A percentile compares a stretch with the other conserved stretches of the same genome.
Conservation (phyloP, 2,888 invertebrate species). For the Hirudinaria manillensis region DNA sequence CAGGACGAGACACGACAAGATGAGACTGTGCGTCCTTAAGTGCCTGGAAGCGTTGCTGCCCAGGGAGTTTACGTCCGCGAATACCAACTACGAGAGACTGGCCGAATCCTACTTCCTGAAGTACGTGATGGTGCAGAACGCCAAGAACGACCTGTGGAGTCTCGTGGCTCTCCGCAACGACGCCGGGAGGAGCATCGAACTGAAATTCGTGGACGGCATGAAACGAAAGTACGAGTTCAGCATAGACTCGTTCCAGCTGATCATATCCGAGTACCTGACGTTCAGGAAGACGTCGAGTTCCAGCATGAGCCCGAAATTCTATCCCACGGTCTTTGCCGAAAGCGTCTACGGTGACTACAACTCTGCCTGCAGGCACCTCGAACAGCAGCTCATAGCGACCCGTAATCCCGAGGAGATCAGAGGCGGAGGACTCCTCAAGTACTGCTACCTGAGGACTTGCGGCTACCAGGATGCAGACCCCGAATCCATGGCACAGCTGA, state of each 20-base stretch:
- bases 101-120: conserved; percentile 84
- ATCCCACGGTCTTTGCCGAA: conserved; percentile 92
- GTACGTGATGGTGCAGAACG: conserved; percentile 79
- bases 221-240: conserved; percentile 97
- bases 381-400: conserved; percentile 94
- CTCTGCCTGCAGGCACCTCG: conserved; percentile 87
- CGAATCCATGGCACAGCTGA: conserved; percentile 75
- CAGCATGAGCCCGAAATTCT: conserved; percentile 73
- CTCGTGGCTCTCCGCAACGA: conserved; percentile 92
- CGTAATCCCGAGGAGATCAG: conserved; percentile 96
- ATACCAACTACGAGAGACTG: conserved; percentile 77
- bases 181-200: conserved; percentile 75
- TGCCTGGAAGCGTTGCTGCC: conserved; percentile 82
- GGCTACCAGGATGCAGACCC: conserved; percentile 84
- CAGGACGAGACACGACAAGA: conserved; percentile 64
- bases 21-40: conserved; percentile 87
- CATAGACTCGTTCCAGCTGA: conserved; percentile 91
- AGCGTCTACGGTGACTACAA: conserved; percentile 93
- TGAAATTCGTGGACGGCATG: conserved; percentile 98
- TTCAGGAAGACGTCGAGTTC: conserved; percentile 59
- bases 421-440: conserved; percentile 95
- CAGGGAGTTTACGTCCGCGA: conserved; percentile 82
- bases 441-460: conserved; percentile 91
- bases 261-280: conserved; percentile 84
- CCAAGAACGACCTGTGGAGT: conserved; percentile 92